A percentile compares a stretch with the other conserved stretches of the same genome.
phyloP scores from a whole-genome alignment of 2,113 vertebrate genomes.

The Alexandromys fortis region DNA sequence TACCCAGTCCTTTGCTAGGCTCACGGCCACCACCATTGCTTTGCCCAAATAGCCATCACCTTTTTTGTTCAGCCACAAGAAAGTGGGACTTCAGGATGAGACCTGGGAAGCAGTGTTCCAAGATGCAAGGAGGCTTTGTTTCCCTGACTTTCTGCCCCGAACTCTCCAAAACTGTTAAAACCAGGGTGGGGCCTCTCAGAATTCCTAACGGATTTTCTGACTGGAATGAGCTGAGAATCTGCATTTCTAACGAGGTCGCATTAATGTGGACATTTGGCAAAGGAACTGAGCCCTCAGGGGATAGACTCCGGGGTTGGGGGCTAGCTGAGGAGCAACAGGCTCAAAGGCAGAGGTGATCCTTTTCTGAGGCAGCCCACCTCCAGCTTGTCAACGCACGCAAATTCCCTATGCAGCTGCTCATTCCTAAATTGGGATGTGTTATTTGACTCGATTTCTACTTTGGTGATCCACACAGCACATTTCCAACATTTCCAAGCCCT shows the following conservation, averaged over 20 bases:
- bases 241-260: not conserved
- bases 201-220: not conserved
- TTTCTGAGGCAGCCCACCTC: not conserved
- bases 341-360: not conserved
- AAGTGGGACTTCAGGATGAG: not conserved
- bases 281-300: accelerated
- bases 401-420: constrained; percentile 18
- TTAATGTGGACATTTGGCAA: accelerated
- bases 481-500: not conserved
- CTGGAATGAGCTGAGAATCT: not conserved
- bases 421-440: constrained; percentile 51
- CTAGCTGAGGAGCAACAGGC: accelerated
- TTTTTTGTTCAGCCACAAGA: not conserved
- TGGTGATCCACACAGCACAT: constrained; percentile 9
- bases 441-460: constrained; percentile 34
- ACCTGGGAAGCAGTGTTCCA: not conserved
- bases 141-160: not conserved
- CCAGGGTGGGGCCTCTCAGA: too few relatives aligned
- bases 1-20: too few relatives aligned
- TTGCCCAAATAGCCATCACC: not conserved
- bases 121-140: not conserved
- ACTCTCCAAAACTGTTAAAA: too few relatives aligned
- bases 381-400: not conserved
- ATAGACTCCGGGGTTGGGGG: accelerated
- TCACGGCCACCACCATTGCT: not conserved